Evolutionary conservation across 2,888 invertebrate genomes (phyloP), one percentile per base, ranked within the genome.

Genomic region (Acleris sparsana): DNA sequence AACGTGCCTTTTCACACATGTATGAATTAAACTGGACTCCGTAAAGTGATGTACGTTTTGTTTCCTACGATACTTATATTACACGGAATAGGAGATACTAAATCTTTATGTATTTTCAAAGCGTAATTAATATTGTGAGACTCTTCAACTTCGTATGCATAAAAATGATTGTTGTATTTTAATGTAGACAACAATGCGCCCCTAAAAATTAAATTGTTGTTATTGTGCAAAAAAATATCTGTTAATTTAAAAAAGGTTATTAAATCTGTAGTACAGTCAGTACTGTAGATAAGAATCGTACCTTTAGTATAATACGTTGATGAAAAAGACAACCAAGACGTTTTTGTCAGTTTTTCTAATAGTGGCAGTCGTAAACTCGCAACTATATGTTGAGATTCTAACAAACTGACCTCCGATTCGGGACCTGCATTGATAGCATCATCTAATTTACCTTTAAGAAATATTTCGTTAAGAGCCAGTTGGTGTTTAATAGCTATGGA

Each of bases 401-500:
- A 55, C 33, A 33, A n/a, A 20, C 11, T 51, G n/a, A 33, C 53
- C 7, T 17, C 18, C 39, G 16, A 25, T 25, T 25, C 5, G 25
- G 57, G 57, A 46, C 57, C 57, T 22, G 57, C 29, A n/a, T 17
- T 46, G 16, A 57, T 22, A 9, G 17, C 17, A n/a, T 57, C 25
- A 25, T 16, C 7, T 16, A 57, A 64, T 64, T 56, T 63, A 43
- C 51, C 63, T 63, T 25, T 56, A 43, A 57, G 52, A 63, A 53
- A 49, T 18, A 22, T 48, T 58, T 63, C 58, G 25, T 58, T 63
- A 20, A 46, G 16, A 16, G 29, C 18, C 43, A 70, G 48, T 53
- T 70, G 68, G 48, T 70, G 63, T 59, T 68, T 70, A 1, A 59
- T 56, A 20, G 63, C 61, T 17, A 70, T 33, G 48, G 63, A 25